These are phyloP conservation scores for Fopius arisanus DNA, from an alignment of 1,140 invertebrate genomes.

Conservation along the genomic window DNA sequence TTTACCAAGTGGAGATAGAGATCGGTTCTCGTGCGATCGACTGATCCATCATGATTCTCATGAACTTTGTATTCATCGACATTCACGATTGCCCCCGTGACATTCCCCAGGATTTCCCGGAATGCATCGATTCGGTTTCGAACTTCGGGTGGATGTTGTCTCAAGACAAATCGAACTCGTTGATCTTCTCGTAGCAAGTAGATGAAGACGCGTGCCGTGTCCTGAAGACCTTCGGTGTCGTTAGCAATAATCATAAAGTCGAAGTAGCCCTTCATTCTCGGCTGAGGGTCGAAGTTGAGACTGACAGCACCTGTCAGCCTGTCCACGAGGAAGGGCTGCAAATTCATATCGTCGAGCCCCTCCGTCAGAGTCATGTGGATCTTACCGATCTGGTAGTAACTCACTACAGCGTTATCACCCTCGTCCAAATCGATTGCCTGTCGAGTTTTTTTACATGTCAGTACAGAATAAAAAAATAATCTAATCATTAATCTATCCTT, in stretches of 20 bases:
- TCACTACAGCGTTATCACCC: slow-evolving; percentile 77
- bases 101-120: slow-evolving; percentile 79
- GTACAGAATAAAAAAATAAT: too few relatives aligned
- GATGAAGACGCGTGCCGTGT: slow-evolving; percentile 85
- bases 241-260: slow-evolving; percentile 88
- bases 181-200: slow-evolving; percentile 93
- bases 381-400: slow-evolving; percentile 80
- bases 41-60: slow-evolving; percentile 88
- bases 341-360: slow-evolving; percentile 81
- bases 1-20: slow-evolving; percentile 93
- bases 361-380: slow-evolving; percentile 85
- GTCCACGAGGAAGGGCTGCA: slow-evolving; percentile 85
- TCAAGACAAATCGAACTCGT: slow-evolving; percentile 88
- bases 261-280: slow-evolving; percentile 96
- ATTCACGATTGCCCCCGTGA: slow-evolving; percentile 91
- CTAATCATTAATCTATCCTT: too few relatives aligned
- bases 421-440: slow-evolving; percentile 85
- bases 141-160: slow-evolving; percentile 86
- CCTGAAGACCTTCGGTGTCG: slow-evolving; percentile 81
- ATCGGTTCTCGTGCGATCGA: slow-evolving; percentile 94
- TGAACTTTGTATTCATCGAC: slow-evolving; percentile 93
- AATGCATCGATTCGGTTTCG: slow-evolving; percentile 81
- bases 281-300: slow-evolving; percentile 94
- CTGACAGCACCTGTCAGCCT: slow-evolving; percentile 80
- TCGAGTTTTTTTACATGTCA: slow-evolving; percentile 39